phyloP scores from a whole-genome alignment of 2,797 vertebrate genomes.

The Rhinatrema bivittatum region DNA sequence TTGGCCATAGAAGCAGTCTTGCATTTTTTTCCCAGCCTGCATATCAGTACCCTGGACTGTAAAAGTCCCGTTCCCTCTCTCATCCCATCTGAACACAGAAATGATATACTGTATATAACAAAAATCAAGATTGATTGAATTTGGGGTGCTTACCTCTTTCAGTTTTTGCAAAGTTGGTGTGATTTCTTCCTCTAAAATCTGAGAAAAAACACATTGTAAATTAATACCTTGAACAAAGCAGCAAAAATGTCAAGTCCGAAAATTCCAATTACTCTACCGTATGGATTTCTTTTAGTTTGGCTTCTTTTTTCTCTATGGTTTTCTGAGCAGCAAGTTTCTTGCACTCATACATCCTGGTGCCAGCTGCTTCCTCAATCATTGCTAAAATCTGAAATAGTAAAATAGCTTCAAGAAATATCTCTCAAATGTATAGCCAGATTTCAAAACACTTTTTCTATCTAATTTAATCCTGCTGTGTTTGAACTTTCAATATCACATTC shows the following conservation, averaged over 20 bases:
- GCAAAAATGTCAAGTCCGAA: not conserved
- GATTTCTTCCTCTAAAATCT: slow-evolving; percentile 91
- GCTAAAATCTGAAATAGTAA: slow-evolving; percentile 75
- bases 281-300: slow-evolving; percentile 81
- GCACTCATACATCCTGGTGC: slow-evolving; percentile 92
- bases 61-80: too few relatives aligned
- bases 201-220: slow-evolving; percentile 19
- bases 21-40: too few relatives aligned
- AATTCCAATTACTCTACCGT: slow-evolving; percentile 51
- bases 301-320: slow-evolving; percentile 92
- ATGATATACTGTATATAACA: too few relatives aligned
- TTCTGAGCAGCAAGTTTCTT: slow-evolving; percentile 86
- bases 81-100: too few relatives aligned
- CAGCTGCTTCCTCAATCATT: slow-evolving; percentile 95
- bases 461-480: too few relatives aligned
- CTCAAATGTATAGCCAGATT: not conserved
- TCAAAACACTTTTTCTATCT: not conserved
- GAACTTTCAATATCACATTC: too few relatives aligned
- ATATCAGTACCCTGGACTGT: too few relatives aligned
- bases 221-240: not conserved
- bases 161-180: slow-evolving; percentile 85
- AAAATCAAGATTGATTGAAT: too few relatives aligned
- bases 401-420: slow-evolving; percentile 1
- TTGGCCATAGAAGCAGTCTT: too few relatives aligned
- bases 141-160: slow-evolving; percentile 81